phyloP scores from a whole-genome alignment of 30 jellyfish, hydroid and myxozoan species.

The Rhopilema esculentum region DNA sequence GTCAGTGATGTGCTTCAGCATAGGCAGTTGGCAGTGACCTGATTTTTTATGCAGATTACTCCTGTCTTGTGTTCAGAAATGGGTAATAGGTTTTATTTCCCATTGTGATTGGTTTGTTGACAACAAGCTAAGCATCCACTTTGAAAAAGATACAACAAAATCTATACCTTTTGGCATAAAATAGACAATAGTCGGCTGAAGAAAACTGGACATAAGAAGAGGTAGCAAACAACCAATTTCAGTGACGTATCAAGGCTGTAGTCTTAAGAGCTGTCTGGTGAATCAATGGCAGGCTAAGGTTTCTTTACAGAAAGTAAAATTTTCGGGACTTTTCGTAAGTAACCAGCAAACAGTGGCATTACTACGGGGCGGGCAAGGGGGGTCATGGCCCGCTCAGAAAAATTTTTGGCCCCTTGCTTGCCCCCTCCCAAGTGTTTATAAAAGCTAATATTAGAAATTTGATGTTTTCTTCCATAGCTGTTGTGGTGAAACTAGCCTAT shows the following conservation, averaged over 20 bases:
- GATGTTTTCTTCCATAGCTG: too few relatives aligned
- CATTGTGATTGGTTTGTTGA: too few relatives aligned
- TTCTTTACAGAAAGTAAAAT: too few relatives aligned
- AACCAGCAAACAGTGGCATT: too few relatives aligned
- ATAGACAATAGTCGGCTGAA: not conserved
- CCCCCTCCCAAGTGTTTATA: too few relatives aligned
- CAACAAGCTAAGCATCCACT: constrained; percentile 1
- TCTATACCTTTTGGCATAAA: constrained; percentile 2
- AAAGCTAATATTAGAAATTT: too few relatives aligned
- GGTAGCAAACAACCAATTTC: not conserved
- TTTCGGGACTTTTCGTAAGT: too few relatives aligned
- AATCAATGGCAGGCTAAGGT: constrained; percentile 1
- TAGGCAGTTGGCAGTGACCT: constrained; percentile 38
- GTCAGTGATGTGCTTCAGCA: constrained; percentile 7
- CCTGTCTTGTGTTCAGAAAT: constrained; percentile 15
- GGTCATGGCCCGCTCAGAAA: too few relatives aligned
- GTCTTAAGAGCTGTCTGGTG: constrained; percentile 15
- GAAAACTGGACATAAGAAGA: not conserved
- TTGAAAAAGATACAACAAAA: constrained; percentile 13
- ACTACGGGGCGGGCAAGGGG: too few relatives aligned
- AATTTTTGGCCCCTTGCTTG: too few relatives aligned
- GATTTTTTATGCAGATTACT: constrained; percentile 40
- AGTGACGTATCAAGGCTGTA: constrained; percentile 1
- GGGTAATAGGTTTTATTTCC: not conserved
- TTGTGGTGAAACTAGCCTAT: too few relatives aligned